phyloP scores from a whole-genome alignment of 2,888 invertebrate species.

The Antheraea yamamai region DNA sequence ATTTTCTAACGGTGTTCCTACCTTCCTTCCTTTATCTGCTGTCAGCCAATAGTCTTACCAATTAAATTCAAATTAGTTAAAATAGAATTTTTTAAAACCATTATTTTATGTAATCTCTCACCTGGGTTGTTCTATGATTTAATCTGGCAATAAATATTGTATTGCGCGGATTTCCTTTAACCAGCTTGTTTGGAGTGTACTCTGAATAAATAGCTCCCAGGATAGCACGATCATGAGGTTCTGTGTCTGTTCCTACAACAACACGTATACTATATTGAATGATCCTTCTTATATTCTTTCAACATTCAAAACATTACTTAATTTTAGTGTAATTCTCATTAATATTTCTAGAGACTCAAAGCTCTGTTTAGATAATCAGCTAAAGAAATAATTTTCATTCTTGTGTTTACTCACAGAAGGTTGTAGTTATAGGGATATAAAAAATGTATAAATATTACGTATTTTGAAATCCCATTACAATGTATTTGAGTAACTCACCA shows the following conservation, averaged over 20 bases:
- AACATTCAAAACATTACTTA: background rate
- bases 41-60: background rate
- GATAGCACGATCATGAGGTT: slow-evolving; percentile 91
- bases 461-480: too few species aligned
- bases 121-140: slow-evolving; percentile 85
- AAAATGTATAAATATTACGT: too few species aligned
- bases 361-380: too few species aligned
- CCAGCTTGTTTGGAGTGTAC: slow-evolving; percentile 84
- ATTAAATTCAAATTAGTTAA: background rate
- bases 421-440: too few species aligned
- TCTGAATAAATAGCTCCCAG: slow-evolving; percentile 86
- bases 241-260: slow-evolving; percentile 84
- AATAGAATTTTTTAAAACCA: too few species aligned
- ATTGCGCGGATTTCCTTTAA: slow-evolving; percentile 85
- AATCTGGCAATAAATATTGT: slow-evolving; percentile 90
- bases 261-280: background rate
- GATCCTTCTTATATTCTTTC: background rate
- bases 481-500: slow-evolving; percentile 63
- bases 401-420: too few species aligned
- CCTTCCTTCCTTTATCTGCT: background rate
- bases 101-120: slow-evolving; percentile 37
- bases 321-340: background rate
- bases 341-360: background rate
- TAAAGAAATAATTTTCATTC: too few species aligned
- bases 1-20: background rate